phyloP scores from a whole-genome alignment of 2,888 invertebrate genomes.

The Dysmachus trigonus region DNA sequence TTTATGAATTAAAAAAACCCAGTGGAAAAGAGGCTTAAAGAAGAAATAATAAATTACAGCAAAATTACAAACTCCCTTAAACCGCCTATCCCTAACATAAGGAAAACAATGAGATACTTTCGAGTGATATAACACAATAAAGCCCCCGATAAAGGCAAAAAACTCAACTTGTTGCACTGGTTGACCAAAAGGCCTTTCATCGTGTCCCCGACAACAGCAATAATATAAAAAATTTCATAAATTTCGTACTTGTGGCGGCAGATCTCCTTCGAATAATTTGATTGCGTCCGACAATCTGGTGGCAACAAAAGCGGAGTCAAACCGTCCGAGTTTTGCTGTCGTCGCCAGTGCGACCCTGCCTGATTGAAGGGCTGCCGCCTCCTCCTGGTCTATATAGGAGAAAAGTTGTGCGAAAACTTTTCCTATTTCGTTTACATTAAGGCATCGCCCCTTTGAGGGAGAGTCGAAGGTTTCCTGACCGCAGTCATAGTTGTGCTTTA shows the following conservation, averaged over 20 bases:
- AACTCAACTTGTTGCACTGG: background rate
- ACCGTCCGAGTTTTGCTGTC: background rate
- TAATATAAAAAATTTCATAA: background rate
- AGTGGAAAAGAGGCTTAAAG: no score
- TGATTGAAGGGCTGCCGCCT: slow-evolving; percentile 8
- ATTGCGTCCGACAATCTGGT: slow-evolving; percentile 18
- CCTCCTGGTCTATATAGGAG: background rate
- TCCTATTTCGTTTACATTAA: slow-evolving; percentile 37
- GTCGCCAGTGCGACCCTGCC: background rate
- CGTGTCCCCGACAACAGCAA: background rate
- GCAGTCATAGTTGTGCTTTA: slow-evolving; percentile 29
- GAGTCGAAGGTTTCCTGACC: slow-evolving; percentile 27
- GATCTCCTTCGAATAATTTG: background rate
- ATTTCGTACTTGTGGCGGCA: background rate
- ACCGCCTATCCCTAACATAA: no score
- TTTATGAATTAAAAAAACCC: no score
- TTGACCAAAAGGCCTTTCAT: background rate
- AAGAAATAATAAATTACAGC: no score
- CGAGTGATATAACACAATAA: background rate
- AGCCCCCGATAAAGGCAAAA: background rate
- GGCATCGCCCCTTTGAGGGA: slow-evolving; percentile 25
- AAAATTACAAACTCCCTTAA: no score
- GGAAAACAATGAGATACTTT: background rate
- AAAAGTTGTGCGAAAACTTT: slow-evolving; percentile 27
- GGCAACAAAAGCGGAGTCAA: slow-evolving; percentile 6